Base-by-base conservation (phyloP, 2,888 invertebrate genomes). In the Xestobium rufovillosum region DNA sequence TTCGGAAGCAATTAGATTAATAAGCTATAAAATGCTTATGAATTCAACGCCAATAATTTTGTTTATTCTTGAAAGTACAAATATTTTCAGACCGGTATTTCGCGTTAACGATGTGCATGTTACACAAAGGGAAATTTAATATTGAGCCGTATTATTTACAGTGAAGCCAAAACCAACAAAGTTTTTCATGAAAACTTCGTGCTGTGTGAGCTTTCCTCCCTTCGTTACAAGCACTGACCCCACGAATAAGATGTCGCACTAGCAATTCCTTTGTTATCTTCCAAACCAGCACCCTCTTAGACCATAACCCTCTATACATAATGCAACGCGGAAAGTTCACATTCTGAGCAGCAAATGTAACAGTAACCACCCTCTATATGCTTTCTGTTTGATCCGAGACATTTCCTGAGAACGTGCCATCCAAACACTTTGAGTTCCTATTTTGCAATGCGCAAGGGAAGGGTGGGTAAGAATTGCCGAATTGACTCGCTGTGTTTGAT, bases 341-440 rank as follows among this genome's bases (percentile, higher is more conserved):
- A 50, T 50, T 57, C 60, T 52, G 39, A 46, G 26, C 40, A 17
- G 28, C 41, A 45, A 48, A 53, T 51, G 58, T 58, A 58, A 57
- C 57, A 59, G 59, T 59, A 63, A 64, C 64, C 64, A 63, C 62
- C 63, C 61, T 60, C 63, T 65, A 65, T 63, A 64, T 65, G 66
- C 63, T 66, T 66, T 64, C 63, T 64, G 64, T 65, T 65, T 65
- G 66, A 66, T 66, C 65, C 60, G 59, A 59, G 60, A 61, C 61
- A 60, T 63, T 63, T 63, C 57, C 59, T 56, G 52, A 55, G 55
- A 57, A 50, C 47, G 47, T 53, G 50, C 43, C 45, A 55, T 40
- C 59, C 63, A 60, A 43, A 39, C 43, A 43, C 50, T 46, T 47
- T 33, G 43, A 40, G 41, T 34, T 29, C 15, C 26, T 28, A 30